phyloP scores from a whole-genome alignment of 2,113 vertebrate genomes.

The Propithecus coquereli region DNA sequence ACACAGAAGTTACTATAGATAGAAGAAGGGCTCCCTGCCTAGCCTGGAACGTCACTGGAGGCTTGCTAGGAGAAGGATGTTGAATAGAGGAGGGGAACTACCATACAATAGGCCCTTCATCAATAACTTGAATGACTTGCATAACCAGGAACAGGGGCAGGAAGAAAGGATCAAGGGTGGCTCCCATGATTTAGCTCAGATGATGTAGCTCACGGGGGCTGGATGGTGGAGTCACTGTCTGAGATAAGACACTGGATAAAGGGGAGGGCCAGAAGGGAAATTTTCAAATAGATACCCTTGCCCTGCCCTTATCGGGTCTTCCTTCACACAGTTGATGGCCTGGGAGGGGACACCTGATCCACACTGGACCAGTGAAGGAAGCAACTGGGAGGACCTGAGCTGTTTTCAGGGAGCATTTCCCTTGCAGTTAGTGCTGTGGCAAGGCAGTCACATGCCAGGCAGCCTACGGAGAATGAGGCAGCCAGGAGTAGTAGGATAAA shows the following conservation, averaged over 20 bases:
- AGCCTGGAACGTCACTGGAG: not conserved
- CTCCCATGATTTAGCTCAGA: not conserved
- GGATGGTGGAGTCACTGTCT: not conserved
- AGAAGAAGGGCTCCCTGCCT: not conserved
- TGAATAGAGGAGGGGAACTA: not conserved
- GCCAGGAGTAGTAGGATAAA: not conserved
- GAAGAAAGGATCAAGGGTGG: no score
- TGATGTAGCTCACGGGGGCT: not conserved
- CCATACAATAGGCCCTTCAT: not conserved
- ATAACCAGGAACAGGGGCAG: not conserved
- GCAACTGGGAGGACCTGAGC: not conserved
- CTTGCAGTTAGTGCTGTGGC: not conserved
- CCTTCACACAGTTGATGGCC: not conserved
- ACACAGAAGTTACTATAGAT: not conserved
- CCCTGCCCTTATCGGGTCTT: not conserved
- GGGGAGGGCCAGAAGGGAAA: not conserved
- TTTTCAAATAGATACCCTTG: not conserved
- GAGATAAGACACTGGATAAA: not conserved
- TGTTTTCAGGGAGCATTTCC: not conserved
- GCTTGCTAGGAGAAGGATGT: not conserved
- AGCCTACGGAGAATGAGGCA: not conserved
- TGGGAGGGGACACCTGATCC: not conserved
- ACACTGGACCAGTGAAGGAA: fast-evolving
- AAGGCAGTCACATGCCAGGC: not conserved
- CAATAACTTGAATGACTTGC: not conserved